Base-by-base conservation (phyloP, 2,113 vertebrate species). In the Sylvilagus bachmani region DNA sequence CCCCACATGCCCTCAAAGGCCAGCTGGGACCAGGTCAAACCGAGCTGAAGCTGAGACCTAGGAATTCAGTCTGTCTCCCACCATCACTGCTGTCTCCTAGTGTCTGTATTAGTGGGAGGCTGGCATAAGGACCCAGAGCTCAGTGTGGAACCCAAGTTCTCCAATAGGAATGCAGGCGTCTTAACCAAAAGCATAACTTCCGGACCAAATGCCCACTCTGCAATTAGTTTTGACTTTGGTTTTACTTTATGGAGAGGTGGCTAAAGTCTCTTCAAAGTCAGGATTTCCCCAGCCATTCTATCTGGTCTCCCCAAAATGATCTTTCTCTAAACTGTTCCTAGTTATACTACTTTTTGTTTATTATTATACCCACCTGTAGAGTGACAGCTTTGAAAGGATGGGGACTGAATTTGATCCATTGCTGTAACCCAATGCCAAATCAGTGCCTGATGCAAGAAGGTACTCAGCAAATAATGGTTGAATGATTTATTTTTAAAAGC, bases 401-500 rank as follows among this genome's bases (percentile, higher is more conserved):
- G 55, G 51, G 36, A 51, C 22, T 66, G 44, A 38, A 7, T 77
- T 87, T 77, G 51, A 83, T 53, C 88, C 21, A 53, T 53, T 33
- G 19, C 77, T 27, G 5, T 82, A 62, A 69, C 17, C 84, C 55
- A 69, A 58, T 92, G 53, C 51, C 70, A 83, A 77, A 22, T 49
- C 66, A 31, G 31, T 71, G 13, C 21, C 33, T 66, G 55, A 64
- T 25, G 49, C 21, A n/a, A 86, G 44, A 83, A 70, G 31, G 21
- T 51, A 95, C 29, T 71, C 64, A 44, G 0, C 77, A 75, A 74
- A 19, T 38, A 91, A 70, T 53, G 38, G 21, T 67, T 55, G 22
- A 67, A 33, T 91, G 55, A 91, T 81, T 44, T 91, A 22, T 91
- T 86, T 89, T 64, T 53, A 93, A 89, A 51, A 33, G 21, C 66